Evolutionary conservation across 2,797 vertebrate species (phyloP).

Genomic region (Falco novaeseelandiae): DNA sequence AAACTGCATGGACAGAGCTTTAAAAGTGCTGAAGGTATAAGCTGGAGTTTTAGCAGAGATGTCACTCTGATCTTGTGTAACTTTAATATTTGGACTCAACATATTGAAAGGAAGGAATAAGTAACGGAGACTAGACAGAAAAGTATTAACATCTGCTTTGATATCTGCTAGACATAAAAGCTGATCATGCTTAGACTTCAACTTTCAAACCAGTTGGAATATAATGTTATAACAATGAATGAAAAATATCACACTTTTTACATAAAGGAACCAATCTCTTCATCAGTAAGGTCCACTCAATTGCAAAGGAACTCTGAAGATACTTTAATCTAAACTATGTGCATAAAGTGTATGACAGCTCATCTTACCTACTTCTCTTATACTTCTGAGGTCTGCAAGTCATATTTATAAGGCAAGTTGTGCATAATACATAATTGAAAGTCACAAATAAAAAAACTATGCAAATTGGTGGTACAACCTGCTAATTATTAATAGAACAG

Average conservation of each 20-base stretch:
- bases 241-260: background rate
- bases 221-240: background rate
- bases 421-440: background rate
- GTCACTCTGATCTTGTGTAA: background rate
- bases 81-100: background rate
- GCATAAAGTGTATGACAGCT: background rate
- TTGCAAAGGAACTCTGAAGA: background rate
- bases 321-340: background rate
- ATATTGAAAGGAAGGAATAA: background rate
- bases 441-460: background rate
- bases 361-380: background rate
- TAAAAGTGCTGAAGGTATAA: background rate
- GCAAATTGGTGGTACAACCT: background rate
- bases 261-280: background rate
- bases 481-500: background rate
- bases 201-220: background rate
- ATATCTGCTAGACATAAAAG: background rate
- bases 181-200: background rate
- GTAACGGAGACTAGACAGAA: background rate
- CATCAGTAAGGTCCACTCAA: background rate
- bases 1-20: background rate
- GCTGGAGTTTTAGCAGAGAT: background rate
- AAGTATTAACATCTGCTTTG: background rate
- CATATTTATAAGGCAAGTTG: background rate
- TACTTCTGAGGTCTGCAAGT: background rate